A percentile compares a stretch with the other conserved stretches of the same genome.
These are phyloP conservation scores for Halocynthia roretzi DNA, from an alignment of 23 tunicate species.

Conservation along the genomic window DNA sequence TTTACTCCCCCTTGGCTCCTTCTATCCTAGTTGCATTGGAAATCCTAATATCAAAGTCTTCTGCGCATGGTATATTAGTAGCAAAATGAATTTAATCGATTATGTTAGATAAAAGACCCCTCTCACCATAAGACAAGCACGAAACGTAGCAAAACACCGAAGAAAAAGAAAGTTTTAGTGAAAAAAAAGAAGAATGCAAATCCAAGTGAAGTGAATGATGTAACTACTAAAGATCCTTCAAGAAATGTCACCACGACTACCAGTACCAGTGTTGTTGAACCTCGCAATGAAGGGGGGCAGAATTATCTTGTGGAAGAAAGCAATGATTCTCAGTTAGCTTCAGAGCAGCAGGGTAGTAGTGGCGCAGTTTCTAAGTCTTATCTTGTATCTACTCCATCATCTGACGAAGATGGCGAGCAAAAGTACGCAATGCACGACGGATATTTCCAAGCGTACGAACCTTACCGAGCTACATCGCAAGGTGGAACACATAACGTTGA, in stretches of 20 bases:
- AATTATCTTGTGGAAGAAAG: constrained; percentile 16
- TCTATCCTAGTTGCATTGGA: too few relatives aligned
- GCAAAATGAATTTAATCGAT: too few relatives aligned
- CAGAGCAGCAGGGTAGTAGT: not conserved
- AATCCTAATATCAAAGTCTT: too few relatives aligned
- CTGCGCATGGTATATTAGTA: too few relatives aligned
- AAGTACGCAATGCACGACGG: not conserved
- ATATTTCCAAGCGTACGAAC: too few relatives aligned
- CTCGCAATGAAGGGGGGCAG: not conserved
- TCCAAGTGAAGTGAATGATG: not conserved
- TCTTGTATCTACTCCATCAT: constrained; percentile 12
- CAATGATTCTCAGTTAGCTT: constrained; percentile 5
- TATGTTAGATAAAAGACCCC: too few relatives aligned
- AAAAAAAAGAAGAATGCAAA: constrained; percentile 9
- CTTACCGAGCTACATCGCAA: too few relatives aligned
- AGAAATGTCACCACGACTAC: not conserved
- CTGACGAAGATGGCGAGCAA: constrained; percentile 8
- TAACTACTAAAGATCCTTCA: not conserved
- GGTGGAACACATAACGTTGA: not conserved
- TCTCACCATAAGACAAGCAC: too few relatives aligned
- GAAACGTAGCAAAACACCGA: too few relatives aligned
- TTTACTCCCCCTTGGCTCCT: too few relatives aligned
- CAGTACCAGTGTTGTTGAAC: not conserved
- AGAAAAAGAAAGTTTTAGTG: constrained; percentile 17
- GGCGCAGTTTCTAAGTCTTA: not conserved